phyloP scores from a whole-genome alignment of 2,797 vertebrate genomes.

The Premnoplex brunnescens region DNA sequence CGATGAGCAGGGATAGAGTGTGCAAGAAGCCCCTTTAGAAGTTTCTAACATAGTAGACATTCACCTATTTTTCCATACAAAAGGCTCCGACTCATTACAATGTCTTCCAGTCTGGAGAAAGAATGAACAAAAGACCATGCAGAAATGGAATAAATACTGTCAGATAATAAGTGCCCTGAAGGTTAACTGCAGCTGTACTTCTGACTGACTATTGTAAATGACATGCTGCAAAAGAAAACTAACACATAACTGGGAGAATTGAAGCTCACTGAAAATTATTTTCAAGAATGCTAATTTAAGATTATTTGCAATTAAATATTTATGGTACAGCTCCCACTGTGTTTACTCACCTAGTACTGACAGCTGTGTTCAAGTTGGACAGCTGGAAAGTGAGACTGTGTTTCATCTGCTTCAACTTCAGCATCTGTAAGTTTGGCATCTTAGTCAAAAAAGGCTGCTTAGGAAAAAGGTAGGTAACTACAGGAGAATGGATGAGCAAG shows the following conservation, averaged over 20 bases:
- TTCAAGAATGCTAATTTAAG: neutral
- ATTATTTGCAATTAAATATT: neutral
- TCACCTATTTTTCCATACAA: neutral
- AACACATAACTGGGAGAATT: neutral
- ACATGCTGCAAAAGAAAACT: neutral
- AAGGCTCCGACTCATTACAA: neutral
- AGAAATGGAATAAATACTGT: neutral
- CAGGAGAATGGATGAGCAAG: neutral
- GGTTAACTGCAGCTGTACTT: neutral
- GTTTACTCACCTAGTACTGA: rapidly evolving
- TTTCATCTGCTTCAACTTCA: neutral
- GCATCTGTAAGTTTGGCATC: neutral
- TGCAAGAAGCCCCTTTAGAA: neutral
- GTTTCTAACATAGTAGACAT: neutral
- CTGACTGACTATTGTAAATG: neutral
- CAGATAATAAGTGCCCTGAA: neutral
- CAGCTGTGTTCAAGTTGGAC: neutral
- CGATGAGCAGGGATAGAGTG: neutral
- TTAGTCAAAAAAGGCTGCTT: neutral
- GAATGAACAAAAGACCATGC: neutral
- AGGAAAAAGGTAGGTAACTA: neutral
- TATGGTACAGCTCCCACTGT: neutral
- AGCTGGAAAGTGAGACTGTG: neutral
- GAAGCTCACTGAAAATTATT: neutral
- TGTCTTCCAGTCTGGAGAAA: neutral